Base-by-base conservation (phyloP, 1,140 invertebrate species). In the Bombus breviceps region DNA sequence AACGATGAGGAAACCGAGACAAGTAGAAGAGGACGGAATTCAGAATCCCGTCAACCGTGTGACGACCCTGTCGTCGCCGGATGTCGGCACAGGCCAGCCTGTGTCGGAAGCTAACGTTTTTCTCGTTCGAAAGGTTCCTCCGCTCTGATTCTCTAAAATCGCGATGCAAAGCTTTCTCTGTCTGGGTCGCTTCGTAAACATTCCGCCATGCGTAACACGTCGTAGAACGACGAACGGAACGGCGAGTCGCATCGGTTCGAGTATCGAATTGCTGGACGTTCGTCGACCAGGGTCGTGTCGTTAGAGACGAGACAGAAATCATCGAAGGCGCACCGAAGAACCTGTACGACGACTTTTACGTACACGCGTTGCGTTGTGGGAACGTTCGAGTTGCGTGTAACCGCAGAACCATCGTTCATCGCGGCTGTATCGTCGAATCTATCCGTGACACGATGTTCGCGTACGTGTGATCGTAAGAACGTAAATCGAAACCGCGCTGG, bases 321-420 rank as follows among this genome's bases (percentile, higher is more conserved):
- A 39, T 68, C 82, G 32, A 73, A 75, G 78, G 47, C 47, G 85
- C 57, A 22, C 15, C n/a, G 32, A 18, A 18, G 57, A 76, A 87
- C 77, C 71, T n/a, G 82, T 66, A 79, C 74, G 64, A 84, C 81
- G 86, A 74, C 89, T 90, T 90, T 90, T 90, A 75, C 72, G 68
- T 34, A 53, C 62, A 47, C 77, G 64, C 32, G 47, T 72, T 81
- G 88, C 94, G 93, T 79, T 88, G 89, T 94, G 94, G 94, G 94
- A 94, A 94, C 91, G 90, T 84, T 92, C 92, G 88, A 64, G 83
- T 79, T 93, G 92, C 94, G 93, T 94, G 93, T 91, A 94, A 93
- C 93, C 93, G 91, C 93, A 93, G 78, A 43, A 57, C 32, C 83
- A 37, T 86, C 87, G 62, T 32, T 71, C 62, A 15, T 74, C 10